Base-by-base conservation (phyloP, 2,797 vertebrate genomes). In the Crocidura indochinensis region DNA sequence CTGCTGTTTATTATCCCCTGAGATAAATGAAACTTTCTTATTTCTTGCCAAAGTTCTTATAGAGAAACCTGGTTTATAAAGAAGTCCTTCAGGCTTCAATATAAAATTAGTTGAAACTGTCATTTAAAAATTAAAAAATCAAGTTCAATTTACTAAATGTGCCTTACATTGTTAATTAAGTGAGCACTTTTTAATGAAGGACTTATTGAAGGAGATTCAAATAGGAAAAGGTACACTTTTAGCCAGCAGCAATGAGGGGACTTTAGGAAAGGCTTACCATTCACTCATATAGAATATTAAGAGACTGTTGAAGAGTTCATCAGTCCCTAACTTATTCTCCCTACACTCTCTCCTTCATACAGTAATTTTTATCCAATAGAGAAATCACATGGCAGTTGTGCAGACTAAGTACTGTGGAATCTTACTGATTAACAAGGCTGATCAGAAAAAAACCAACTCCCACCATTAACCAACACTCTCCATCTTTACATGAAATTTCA, bases 11-110 rank as follows among this genome's bases (percentile, higher is more conserved):
- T 91, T 95, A 93, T 96, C 96, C 90, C 93, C 90, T 93, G 91
- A 96, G 92, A 96, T 97, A 96, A 97, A 97, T 0, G 6, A 78
- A 89, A 95, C 89, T 81, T 93, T 97, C 92, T 91, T 92, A 75
- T 96, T 90, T 93, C 89, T 94, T 94, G 95, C 91, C 95, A 96
- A 89, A 85, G 91, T 90, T 93, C 71, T 94, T 91, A 75, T 14
- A 84, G 65, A 95, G 94, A 95, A 97, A 91, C 24, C 38, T 44
- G 65, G 72, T 71, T 92, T 96, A 60, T 15, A 60, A 60, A 60
- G 91, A 68, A 81, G 46, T 93, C 77, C 74, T 77, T 92, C 46
- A 90, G 68, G 24, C n/a, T 90, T 67, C 85, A 85, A 69, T 60
- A 65, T 53, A 81, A 93, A 88, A 92, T 87, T 51, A 87, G 68